Base-by-base conservation (phyloP, 2,888 invertebrate species). In the Ephialtes manifestator region DNA sequence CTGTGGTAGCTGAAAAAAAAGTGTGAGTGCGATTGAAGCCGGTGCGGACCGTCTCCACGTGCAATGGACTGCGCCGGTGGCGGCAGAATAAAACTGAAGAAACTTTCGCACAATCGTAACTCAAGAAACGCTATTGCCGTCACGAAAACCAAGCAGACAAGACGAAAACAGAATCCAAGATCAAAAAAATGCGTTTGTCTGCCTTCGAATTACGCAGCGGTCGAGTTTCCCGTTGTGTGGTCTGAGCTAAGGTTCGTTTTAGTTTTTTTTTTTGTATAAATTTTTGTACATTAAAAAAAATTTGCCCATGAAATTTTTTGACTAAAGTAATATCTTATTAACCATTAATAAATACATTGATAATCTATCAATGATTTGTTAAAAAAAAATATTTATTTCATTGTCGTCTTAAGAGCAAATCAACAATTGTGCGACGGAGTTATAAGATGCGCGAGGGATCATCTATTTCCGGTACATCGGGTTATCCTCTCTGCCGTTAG, bases 401-500 rank as follows among this genome's bases (percentile, higher is more conserved):
- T 43, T 35, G 28, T 46, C 35, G 70, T 71, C 81, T 86, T 31
- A 72, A 93, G 96, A 89, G 94, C 94, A 82, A 96, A 95, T 91
- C 95, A 95, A 89, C 96, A 96, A 91, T 95, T 96, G 70, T 97
- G 97, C 94, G 97, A 97, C 94, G 97, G 97, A 24, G 94, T 95
- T 24, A 96, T 97, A 78, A 94, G 95, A 87, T 96, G 96, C 92
- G 95, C 95, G 81, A 96, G 96, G 90, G 96, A 96, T 90, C 95
- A 95, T 90, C 94, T 95, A 70, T 96, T 96, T 91, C 95, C 95
- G 88, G 95, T 97, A 68, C 97, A 97, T 90, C 95, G 97, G 83
- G 96, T 96, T 18, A 96, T 97, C 88, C 94, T 97, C 76, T 96
- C 97, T 39, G 96, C 96, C 43, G 96, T 96, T 65, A 97, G 97